A percentile compares a stretch with the other conserved stretches of the same genome.
These are phyloP conservation scores for Pelodiscus sinensis DNA, from an alignment of 2,113 vertebrate species.

Conservation along the genomic window DNA sequence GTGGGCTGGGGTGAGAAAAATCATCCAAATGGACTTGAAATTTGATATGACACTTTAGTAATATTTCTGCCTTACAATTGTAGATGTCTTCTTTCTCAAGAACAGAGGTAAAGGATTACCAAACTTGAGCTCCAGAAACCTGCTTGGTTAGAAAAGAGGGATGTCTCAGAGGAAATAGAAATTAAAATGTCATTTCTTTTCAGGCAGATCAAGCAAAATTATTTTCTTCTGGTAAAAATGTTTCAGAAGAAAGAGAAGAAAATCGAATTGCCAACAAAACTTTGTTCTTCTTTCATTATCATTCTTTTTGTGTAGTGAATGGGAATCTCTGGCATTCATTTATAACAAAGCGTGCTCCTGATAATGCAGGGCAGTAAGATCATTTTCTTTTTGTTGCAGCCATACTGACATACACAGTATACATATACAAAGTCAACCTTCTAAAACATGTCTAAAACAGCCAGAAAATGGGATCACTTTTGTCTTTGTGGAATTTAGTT, in stretches of 20 bases:
- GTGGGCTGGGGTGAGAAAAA: background rate
- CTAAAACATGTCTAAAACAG: conserved; percentile 64
- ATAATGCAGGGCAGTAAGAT: conserved; percentile 41
- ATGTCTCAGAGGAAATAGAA: accelerated
- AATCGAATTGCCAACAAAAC: background rate
- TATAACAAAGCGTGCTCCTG: conserved; percentile 30
- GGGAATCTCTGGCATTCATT: conserved; percentile 14
- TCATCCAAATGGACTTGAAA: background rate
- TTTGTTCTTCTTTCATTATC: conserved; percentile 15
- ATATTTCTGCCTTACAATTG: background rate
- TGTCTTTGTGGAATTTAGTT: conserved; percentile 77
- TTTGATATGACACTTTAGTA: background rate
- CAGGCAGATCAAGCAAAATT: background rate
- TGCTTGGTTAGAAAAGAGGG: background rate
- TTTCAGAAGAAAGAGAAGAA: background rate
- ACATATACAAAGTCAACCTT: conserved; percentile 48
- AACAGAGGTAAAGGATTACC: background rate
- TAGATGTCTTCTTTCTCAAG: background rate
- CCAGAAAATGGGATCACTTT: conserved; percentile 78
- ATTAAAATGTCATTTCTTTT: conserved; percentile 31
- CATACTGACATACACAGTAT: conserved; percentile 45
- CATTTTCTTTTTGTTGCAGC: conserved; percentile 68
- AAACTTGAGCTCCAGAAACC: background rate
- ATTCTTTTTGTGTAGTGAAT: conserved; percentile 31
- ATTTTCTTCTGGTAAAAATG: background rate